Evolutionary conservation across 1,140 invertebrate genomes (phyloP), one percentile per base, ranked within the genome.

Genomic region (Daktulosphaira vitifoliae): DNA sequence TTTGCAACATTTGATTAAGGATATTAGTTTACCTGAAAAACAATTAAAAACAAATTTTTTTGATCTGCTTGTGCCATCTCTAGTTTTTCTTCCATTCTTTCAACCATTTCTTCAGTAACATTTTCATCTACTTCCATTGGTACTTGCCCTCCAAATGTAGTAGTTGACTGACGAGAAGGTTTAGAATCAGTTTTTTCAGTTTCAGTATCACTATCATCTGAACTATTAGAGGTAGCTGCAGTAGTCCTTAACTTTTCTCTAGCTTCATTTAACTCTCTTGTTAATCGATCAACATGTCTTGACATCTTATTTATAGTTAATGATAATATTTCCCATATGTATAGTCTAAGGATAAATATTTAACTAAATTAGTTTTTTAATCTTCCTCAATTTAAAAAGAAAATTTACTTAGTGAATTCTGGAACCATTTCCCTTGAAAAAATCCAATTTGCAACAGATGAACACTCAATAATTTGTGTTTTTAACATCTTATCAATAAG

Each of bases 311-410:
- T 87, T 66, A 98, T 96, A 1, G 93, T 97, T 49, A 93, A 77
- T 76, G 98, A 93, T 13, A 98, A 78, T 62, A 98, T 92, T 78
- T 98, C 95, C 95, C 95, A 98, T n/a, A 97, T 82, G 73, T 93
- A 96, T 70, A 88, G 83, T 71, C 84, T 87, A 67, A 25, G 73
- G 71, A 67, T n/a, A 51, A 68, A 26, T 8, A 20, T 2, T 22
- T 39, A 64, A 49, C 7, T 49, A 22, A 11, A 48, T 22, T 48
- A 29, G 39, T 52, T 16, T 18, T 33, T n/a, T 68, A 66, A 22
- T 25, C 3, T 48, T 9, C 6, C 4, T 48, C 15, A 16, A 33
- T 33, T 33, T 33, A 33, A 6, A 13, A 26, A 26, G 23, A 65
- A 22, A 15, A 74, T 72, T 72, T 74, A 86, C 84, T 92, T 93